Evolutionary conservation across 1,140 invertebrate species (phyloP).

Genomic region (Metopolophium dirhodum): DNA sequence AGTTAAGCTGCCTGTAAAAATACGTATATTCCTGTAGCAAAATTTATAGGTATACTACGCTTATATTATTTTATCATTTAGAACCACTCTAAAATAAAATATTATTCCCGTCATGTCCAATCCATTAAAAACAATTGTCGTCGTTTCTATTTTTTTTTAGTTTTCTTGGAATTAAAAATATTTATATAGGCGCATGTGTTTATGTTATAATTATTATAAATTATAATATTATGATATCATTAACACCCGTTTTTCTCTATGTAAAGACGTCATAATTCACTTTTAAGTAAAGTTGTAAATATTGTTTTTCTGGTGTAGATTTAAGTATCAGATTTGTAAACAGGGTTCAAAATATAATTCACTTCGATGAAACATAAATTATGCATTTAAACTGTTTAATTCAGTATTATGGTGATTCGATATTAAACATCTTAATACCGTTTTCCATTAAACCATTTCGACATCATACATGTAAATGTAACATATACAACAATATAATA

Average conservation of each 20-base stretch:
- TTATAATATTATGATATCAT: not conserved
- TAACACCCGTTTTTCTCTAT: not conserved
- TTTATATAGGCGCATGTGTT: not conserved
- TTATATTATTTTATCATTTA: not conserved
- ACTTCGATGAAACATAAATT: not conserved
- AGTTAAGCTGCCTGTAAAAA: not conserved
- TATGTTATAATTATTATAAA: not conserved
- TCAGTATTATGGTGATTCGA: not conserved
- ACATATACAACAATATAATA: not conserved
- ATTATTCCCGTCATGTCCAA: not conserved
- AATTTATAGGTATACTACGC: not conserved
- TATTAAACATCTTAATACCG: not conserved
- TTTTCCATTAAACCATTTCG: not conserved
- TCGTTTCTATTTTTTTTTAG: not conserved
- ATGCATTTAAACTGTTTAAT: slow-evolving; percentile 17
- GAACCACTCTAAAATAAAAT: not conserved
- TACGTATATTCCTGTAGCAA: not conserved
- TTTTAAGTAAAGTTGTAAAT: not conserved
- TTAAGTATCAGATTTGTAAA: not conserved
- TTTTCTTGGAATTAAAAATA: not conserved
- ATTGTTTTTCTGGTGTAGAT: not conserved
- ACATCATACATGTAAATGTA: not conserved
- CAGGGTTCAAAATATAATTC: not conserved
- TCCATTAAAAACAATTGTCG: not conserved
- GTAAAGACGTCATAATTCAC: not conserved